Conservation (phyloP, 2,888 invertebrate genomes). For the Temnothorax rugatulus region DNA sequence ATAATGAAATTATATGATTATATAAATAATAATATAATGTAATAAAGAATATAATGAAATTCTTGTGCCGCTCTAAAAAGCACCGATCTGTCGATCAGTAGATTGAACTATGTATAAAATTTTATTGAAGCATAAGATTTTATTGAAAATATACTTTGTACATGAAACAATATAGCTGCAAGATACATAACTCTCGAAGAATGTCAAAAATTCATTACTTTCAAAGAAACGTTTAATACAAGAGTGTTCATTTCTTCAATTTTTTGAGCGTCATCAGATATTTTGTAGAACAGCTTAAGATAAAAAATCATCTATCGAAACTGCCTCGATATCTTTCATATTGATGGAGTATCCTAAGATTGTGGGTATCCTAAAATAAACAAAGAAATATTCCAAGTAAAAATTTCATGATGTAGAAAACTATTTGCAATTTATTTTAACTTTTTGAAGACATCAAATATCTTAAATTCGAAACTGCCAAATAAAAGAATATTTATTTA, state of each 20-base stretch:
- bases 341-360: background rate
- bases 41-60: background rate
- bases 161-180: background rate
- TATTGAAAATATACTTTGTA: background rate
- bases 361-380: background rate
- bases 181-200: background rate
- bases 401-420: background rate
- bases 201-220: background rate
- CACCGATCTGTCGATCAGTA: background rate
- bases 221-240: background rate
- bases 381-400: slow-evolving; percentile 15
- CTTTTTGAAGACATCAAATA: background rate
- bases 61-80: background rate
- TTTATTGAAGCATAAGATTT: background rate
- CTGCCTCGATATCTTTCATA: background rate
- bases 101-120: background rate
- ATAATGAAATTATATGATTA: background rate
- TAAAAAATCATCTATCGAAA: slow-evolving; percentile 5
- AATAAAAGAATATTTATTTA: too few species aligned
- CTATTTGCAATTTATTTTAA: background rate
- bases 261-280: background rate
- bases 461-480: background rate
- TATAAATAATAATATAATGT: too few species aligned
- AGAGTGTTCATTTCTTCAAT: background rate
- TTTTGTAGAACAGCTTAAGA: slow-evolving; percentile 14